These are phyloP conservation scores for Anarsia innoxiella DNA, from an alignment of 2,888 invertebrate genomes.

Conservation along the genomic window DNA sequence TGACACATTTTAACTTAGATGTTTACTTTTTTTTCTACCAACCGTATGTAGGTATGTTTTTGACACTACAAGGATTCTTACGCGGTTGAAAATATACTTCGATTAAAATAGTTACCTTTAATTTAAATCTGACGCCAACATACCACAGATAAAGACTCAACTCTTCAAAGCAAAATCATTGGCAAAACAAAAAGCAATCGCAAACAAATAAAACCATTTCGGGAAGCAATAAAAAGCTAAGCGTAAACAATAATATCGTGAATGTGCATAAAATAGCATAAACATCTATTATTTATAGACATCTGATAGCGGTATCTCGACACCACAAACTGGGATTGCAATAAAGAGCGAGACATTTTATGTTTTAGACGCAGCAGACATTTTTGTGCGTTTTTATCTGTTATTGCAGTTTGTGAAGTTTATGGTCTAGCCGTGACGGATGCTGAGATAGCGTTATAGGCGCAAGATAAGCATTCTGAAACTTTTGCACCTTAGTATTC, in stretches of 20 bases:
- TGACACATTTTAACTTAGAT: too few species aligned
- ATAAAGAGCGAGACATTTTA: constrained; percentile 51
- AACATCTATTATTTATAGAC: constrained; percentile 50
- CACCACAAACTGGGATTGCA: constrained; percentile 43
- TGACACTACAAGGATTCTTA: too few species aligned
- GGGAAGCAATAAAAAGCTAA: constrained; percentile 24
- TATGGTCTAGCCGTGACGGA: constrained; percentile 43
- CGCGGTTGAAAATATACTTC: too few species aligned
- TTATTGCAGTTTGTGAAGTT: constrained; percentile 50
- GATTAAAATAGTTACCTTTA: too few species aligned
- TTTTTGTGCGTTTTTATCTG: constrained; percentile 56
- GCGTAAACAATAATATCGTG: constrained; percentile 29
- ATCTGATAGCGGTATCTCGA: constrained; percentile 48
- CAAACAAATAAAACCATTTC: constrained; percentile 13
- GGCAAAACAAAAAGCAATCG: neutral
- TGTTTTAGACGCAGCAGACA: constrained; percentile 32
- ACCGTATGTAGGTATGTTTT: too few species aligned
- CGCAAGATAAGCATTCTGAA: too few species aligned
- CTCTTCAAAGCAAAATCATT: neutral
- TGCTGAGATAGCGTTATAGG: too few species aligned
- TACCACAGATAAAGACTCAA: too few species aligned
- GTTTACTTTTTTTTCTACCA: too few species aligned
- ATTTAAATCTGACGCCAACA: too few species aligned
- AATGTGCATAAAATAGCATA: constrained; percentile 44
- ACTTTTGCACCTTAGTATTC: too few species aligned